phyloP scores from a whole-genome alignment of 2,888 invertebrate species.

The Sialis fuliginosa region DNA sequence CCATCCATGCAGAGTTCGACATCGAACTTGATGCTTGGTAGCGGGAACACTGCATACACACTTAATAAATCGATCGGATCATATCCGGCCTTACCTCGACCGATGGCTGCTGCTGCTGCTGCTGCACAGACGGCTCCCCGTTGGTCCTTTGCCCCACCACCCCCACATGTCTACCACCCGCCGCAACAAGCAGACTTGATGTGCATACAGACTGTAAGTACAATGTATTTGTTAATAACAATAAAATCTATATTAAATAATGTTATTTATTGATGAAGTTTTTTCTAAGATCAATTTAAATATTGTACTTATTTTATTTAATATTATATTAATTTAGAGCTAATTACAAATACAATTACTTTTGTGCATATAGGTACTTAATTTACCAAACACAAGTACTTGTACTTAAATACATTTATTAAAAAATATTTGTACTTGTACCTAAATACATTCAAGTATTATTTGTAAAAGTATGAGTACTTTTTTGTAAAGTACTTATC shows the following conservation, averaged over 20 bases:
- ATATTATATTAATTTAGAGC: no score
- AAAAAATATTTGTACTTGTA: no score
- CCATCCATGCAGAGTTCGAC: constrained; percentile 8
- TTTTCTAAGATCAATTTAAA: no score
- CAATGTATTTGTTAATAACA: constrained; percentile 15
- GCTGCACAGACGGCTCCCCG: neutral
- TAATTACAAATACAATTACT: no score
- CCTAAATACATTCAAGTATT: no score
- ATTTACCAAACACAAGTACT: no score
- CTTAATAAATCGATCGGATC: constrained; percentile 7
- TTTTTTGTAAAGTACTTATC: no score
- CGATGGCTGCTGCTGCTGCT: neutral
- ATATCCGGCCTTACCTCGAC: constrained; percentile 8
- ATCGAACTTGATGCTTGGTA: constrained; percentile 7
- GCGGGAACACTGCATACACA: constrained; percentile 6
- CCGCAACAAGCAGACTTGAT: constrained; percentile 31
- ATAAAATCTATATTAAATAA: constrained; percentile 13
- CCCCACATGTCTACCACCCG: constrained; percentile 28
- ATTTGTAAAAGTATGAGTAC: no score
- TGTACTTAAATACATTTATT: no score
- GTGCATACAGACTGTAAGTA: constrained; percentile 18
- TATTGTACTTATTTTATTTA: no score
- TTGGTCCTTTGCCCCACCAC: constrained; percentile 17
- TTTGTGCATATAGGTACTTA: no score
- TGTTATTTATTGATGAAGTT: no score